Evolutionary conservation across 1,140 invertebrate species (phyloP).

Genomic region (Hestina assimilis): DNA sequence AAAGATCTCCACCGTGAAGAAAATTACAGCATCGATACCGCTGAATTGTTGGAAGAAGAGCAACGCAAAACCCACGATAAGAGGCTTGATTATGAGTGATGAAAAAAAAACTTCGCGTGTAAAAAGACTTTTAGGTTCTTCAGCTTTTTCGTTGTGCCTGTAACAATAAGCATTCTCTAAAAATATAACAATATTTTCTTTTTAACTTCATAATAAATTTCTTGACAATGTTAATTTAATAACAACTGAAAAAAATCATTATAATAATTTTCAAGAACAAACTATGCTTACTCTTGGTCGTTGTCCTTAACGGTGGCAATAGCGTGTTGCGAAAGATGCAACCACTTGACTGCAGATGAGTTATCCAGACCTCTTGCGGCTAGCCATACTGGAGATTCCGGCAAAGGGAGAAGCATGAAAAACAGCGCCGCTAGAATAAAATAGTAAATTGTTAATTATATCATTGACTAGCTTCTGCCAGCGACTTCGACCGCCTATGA

Average conservation of each 20-base stretch:
- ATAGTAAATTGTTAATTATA: neutral
- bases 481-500: too few species aligned
- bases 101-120: slow-evolving; percentile 71
- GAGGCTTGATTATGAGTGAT: slow-evolving; percentile 65
- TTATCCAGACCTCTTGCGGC: slow-evolving; percentile 74
- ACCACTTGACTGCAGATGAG: slow-evolving; percentile 64
- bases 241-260: too few species aligned
- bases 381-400: slow-evolving; percentile 81
- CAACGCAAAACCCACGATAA: slow-evolving; percentile 71
- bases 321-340: slow-evolving; percentile 66
- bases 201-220: too few species aligned
- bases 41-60: slow-evolving; percentile 83
- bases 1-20: slow-evolving; percentile 84
- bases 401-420: slow-evolving; percentile 75
- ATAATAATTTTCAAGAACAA: neutral
- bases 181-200: too few species aligned
- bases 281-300: slow-evolving; percentile 19
- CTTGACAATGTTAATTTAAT: too few species aligned
- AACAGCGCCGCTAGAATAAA: slow-evolving; percentile 57
- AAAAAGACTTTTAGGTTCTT: slow-evolving; percentile 54
- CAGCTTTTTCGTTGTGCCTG: slow-evolving; percentile 43
- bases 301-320: slow-evolving; percentile 53
- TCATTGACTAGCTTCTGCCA: too few species aligned
- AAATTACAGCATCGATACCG: slow-evolving; percentile 84
- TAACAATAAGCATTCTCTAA: slow-evolving; percentile 14